Base-by-base conservation (phyloP, 2,888 invertebrate species). In the Hartigia nigra region DNA sequence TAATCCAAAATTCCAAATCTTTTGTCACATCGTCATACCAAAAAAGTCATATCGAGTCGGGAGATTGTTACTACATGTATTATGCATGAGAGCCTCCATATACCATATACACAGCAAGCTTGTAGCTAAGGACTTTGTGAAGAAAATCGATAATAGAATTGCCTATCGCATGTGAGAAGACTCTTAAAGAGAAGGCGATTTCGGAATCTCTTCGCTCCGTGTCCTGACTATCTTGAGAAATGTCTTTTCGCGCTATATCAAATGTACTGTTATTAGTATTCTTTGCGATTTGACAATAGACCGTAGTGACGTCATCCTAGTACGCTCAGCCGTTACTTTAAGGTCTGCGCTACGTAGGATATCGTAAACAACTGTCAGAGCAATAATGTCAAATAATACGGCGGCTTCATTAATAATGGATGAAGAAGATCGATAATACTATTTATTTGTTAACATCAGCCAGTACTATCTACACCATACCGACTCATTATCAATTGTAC, bases 61-160 rank as follows among this genome's bases (percentile, higher is more conserved):
- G 14, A 55, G 55, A 55, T 55, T 23, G 23, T 5, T 23, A 55
- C 14, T 55, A 55, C 14, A 55, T 55, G 55, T 55, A 55, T 55
- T 55, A 55, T 55, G 55, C 55, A 23, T 55, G 23, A 55, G 5
- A 5, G 23, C 55, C 23, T 55, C 55, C 14, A 55, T 55, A 55
- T 55, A 55, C 55, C 14, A 55, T 55, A 55, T 55, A 55, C 23
- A 55, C 23, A 55, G 55, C 9, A 14, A 55, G 23, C 23, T 55
- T 55, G 23, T 55, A 55, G 23, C 23, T 55, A 9, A 55, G 55
- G 55, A 55, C 55, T 55, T 55, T 55, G 84, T 82, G 83, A 82
- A 76, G 81, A 77, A 81, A 87, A 90, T 90, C 90, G 89, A 90
- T 90, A 90, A 88, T 87, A 88, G 88, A 89, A 89, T 90, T 86